Conservation (phyloP, 2,888 invertebrate genomes). For the Drosophila anceps region DNA sequence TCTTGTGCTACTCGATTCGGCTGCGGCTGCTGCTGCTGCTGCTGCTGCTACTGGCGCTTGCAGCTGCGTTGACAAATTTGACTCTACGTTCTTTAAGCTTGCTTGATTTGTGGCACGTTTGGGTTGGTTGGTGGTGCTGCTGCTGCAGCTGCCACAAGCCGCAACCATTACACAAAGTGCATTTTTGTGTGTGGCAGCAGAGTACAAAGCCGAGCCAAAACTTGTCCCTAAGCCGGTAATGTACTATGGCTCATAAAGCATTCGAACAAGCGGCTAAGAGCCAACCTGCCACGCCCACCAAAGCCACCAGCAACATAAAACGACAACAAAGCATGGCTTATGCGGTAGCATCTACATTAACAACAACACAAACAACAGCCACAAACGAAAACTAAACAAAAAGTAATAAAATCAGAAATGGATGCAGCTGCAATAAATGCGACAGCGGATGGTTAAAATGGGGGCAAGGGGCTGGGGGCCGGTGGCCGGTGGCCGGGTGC, state of each 20-base stretch:
- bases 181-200: constrained; percentile 45
- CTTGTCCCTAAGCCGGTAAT: constrained; percentile 34
- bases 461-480: not conserved
- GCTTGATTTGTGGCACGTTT: constrained; percentile 44
- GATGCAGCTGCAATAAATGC: constrained; percentile 70
- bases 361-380: constrained; percentile 6
- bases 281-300: constrained; percentile 38
- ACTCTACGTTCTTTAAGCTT: constrained; percentile 30
- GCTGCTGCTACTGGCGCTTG: constrained; percentile 9
- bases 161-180: constrained; percentile 65
- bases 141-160: constrained; percentile 23
- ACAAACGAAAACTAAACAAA: constrained; percentile 34
- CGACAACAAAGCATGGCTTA: constrained; percentile 65
- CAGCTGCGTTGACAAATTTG: constrained; percentile 20
- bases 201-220: constrained; percentile 31
- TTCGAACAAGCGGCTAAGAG: constrained; percentile 43
- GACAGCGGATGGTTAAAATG: constrained; percentile 7
- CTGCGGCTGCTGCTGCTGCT: constrained; percentile 6
- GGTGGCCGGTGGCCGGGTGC: not conserved
- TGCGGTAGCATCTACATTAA: constrained; percentile 39
- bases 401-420: constrained; percentile 77
- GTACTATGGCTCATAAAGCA: constrained; percentile 55
- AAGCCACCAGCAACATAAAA: constrained; percentile 34
- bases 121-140: too few species aligned
- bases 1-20: not conserved